Evolutionary conservation across 2,888 invertebrate species (phyloP).

Genomic region (Auanema freiburgensis): DNA sequence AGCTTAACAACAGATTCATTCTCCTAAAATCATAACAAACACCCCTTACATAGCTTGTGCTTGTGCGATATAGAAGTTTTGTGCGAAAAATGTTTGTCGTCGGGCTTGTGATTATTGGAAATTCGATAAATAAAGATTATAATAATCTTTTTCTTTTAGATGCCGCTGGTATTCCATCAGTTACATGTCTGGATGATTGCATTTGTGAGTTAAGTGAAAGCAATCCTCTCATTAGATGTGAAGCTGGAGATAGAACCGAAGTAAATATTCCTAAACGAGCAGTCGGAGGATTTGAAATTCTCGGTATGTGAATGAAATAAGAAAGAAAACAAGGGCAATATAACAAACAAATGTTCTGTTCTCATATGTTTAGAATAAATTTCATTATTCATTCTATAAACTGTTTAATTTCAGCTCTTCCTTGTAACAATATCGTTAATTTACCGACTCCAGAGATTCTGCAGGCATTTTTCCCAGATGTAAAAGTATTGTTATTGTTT

Average conservation of each 20-base stretch:
- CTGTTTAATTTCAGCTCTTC: constrained; percentile 29
- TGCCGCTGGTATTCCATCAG: no score
- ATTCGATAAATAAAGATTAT: no score
- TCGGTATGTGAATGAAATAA: constrained; percentile 16
- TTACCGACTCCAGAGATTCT: constrained; percentile 34
- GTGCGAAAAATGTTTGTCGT: no score
- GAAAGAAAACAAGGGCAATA: background rate
- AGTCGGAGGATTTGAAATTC: constrained; percentile 31
- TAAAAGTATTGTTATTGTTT: constrained; percentile 20
- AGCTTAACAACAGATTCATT: no score
- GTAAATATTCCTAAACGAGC: constrained; percentile 35
- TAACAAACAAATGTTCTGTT: background rate
- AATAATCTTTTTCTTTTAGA: no score
- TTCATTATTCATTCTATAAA: background rate
- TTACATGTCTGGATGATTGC: constrained; percentile 39
- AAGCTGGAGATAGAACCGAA: constrained; percentile 24
- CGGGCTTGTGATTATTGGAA: no score
- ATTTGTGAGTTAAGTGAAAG: constrained; percentile 31
- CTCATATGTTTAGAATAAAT: background rate
- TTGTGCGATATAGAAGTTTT: no score
- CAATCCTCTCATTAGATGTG: constrained; percentile 41
- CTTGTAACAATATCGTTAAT: constrained; percentile 37
- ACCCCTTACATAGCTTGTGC: no score
- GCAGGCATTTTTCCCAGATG: constrained; percentile 42
- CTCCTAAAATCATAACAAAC: no score